Base-by-base conservation (phyloP, 2,888 invertebrate species). In the Epirrhoe alternata region DNA sequence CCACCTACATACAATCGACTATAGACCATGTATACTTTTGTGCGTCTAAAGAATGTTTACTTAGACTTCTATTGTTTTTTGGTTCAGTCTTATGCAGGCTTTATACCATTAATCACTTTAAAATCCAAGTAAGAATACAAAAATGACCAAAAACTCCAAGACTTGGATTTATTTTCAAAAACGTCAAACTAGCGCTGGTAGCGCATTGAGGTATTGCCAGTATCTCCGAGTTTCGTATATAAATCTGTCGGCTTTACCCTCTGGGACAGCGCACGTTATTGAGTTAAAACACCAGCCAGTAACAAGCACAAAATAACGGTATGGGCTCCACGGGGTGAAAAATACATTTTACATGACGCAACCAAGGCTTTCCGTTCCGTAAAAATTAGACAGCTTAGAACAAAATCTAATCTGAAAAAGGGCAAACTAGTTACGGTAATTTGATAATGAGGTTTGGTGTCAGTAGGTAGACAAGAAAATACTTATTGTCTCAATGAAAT, bases 231-330 rank as follows among this genome's bases (percentile, higher is more conserved):
- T 69, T 66, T 61, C 47, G 61, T 12, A 61, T 58, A 69, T 69
- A 69, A 69, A 69, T 69, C 69, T 66, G 66, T 64, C 69, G 57
- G 42, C 45, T 56, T 42, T 64, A 47, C 57, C 63, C 66, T 58
- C 54, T n/a, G 63, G 66, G 55, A 54, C 53, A 61, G 56, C 55
- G 59, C 62, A 61, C 62, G 66, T 63, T 67, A 60, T 63, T 67
- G 66, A 67, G 66, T 67, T 66, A 67, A 62, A 63, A 67, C 59
- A 62, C 54, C 31, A 49, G 38, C 42, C 49, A 66, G 62, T 67
- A 63, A 66, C 62, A 66, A 63, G 66, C 62, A 55, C 54, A 56
- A 67, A 67, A 67, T 63, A 67, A 67, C 59, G 59, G 51, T 58
- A 63, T 63, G 58, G 53, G 12, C 33, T 57, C 51, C 31, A 64